These are phyloP conservation scores for Tortrix viridana DNA, from an alignment of 2,888 invertebrate species.

Conservation along the genomic window DNA sequence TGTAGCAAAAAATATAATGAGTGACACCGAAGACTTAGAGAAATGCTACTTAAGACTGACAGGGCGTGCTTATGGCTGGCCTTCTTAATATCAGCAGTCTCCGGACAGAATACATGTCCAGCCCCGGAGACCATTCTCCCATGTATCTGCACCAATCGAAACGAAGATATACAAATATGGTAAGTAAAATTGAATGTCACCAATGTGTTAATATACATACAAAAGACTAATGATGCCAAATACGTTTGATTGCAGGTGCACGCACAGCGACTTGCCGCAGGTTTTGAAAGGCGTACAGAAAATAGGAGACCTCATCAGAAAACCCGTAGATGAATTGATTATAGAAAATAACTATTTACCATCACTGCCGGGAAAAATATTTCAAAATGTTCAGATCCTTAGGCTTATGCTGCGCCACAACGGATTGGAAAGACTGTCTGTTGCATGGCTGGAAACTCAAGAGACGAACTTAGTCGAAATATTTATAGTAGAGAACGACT, in stretches of 20 bases:
- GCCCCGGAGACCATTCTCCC: slow-evolving; percentile 90
- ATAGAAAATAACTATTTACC: slow-evolving; percentile 94
- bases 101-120: slow-evolving; percentile 84
- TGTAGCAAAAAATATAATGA: slow-evolving; percentile 70
- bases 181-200: slow-evolving; percentile 58
- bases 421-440: slow-evolving; percentile 91
- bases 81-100: slow-evolving; percentile 51
- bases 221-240: too few relatives aligned
- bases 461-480: slow-evolving; percentile 91
- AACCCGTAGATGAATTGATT: slow-evolving; percentile 93
- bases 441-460: slow-evolving; percentile 91
- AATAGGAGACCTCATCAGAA: slow-evolving; percentile 86
- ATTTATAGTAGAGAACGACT: slow-evolving; percentile 92
- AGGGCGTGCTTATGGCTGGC: slow-evolving; percentile 64
- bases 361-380: slow-evolving; percentile 92
- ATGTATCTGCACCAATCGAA: slow-evolving; percentile 91
- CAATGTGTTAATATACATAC: neutral
- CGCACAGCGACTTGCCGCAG: slow-evolving; percentile 93
- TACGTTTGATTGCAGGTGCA: slow-evolving; percentile 88
- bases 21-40: slow-evolving; percentile 59
- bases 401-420: slow-evolving; percentile 93
- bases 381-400: slow-evolving; percentile 89
- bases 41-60: slow-evolving; percentile 70
- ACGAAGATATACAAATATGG: slow-evolving; percentile 94
- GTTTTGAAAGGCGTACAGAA: slow-evolving; percentile 90